Conservation (phyloP, 2,797 vertebrate species). For the Sandelia bainsii region DNA sequence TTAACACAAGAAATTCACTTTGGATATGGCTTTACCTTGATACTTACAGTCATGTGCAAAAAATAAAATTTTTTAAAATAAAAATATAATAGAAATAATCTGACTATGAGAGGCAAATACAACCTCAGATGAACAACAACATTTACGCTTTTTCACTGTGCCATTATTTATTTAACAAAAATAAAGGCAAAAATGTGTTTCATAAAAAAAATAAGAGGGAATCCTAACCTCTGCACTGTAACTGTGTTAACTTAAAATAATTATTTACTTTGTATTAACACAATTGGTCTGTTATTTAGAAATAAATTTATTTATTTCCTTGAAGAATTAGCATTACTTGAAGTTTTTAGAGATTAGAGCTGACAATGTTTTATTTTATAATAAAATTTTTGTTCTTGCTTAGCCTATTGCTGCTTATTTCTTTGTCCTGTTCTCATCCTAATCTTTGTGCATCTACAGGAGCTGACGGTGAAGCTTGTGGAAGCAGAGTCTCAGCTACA, state of each 20-base stretch:
- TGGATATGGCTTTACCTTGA: background rate
- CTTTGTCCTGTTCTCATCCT: background rate
- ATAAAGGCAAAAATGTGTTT: too few species aligned
- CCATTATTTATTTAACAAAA: too few species aligned
- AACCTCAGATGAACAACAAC: too few species aligned
- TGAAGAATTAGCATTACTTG: background rate
- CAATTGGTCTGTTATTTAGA: background rate
- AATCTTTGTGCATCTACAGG: conserved; percentile 75
- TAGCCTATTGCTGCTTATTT: background rate
- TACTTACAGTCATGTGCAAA: too few species aligned
- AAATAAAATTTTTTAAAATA: too few species aligned
- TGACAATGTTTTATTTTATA: too few species aligned
- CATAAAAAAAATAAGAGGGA: too few species aligned
- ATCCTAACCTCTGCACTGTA: too few species aligned
- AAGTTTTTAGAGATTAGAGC: background rate
- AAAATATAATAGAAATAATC: too few species aligned
- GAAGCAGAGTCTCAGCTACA: conserved; percentile 85
- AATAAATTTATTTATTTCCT: background rate
- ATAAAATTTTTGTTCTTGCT: background rate
- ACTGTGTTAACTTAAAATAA: too few species aligned
- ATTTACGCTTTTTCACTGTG: too few species aligned
- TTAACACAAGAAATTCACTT: background rate
- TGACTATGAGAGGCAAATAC: too few species aligned
- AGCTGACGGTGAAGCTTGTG: conserved; percentile 84
- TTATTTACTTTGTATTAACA: background rate